These are phyloP conservation scores for Drosophila willistoni DNA, from an alignment of 1,140 invertebrate genomes.

Conservation along the genomic window DNA sequence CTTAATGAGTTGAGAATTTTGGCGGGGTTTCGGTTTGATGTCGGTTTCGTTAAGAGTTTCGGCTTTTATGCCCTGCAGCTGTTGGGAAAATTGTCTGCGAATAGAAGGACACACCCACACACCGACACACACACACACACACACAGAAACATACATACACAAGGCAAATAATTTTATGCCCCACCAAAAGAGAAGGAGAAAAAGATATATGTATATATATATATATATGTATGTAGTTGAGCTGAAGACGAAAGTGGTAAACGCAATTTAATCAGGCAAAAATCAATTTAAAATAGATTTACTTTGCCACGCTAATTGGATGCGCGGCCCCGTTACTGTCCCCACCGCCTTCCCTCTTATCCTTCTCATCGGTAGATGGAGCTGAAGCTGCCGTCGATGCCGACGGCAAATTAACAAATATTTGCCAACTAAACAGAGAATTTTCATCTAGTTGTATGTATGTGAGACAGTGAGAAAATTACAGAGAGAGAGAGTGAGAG, in stretches of 20 bases:
- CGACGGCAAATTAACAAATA: conserved; percentile 64
- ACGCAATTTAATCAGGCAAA: conserved; percentile 76
- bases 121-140: neutral
- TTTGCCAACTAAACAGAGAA: conserved; percentile 59
- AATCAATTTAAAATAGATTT: conserved; percentile 81
- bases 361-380: neutral
- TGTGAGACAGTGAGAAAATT: conserved; percentile 3
- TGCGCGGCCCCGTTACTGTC: conserved; percentile 23
- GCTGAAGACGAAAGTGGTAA: conserved; percentile 20
- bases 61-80: conserved; percentile 35
- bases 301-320: conserved; percentile 69
- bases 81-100: conserved; percentile 51
- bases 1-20: conserved; percentile 68
- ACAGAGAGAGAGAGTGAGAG: neutral
- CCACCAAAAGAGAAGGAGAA: neutral
- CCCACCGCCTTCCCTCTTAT: no score
- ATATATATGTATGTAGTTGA: neutral
- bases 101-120: conserved; percentile 10
- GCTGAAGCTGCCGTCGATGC: neutral
- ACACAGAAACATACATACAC: conserved; percentile 10
- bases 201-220: neutral
- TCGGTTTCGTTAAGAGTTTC: neutral
- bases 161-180: conserved; percentile 13
- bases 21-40: neutral
- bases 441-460: conserved; percentile 13